A percentile compares a stretch with the other conserved stretches of the same genome.
Conservation (phyloP, 2,888 invertebrate genomes). For the Hydriomena furcata region DNA sequence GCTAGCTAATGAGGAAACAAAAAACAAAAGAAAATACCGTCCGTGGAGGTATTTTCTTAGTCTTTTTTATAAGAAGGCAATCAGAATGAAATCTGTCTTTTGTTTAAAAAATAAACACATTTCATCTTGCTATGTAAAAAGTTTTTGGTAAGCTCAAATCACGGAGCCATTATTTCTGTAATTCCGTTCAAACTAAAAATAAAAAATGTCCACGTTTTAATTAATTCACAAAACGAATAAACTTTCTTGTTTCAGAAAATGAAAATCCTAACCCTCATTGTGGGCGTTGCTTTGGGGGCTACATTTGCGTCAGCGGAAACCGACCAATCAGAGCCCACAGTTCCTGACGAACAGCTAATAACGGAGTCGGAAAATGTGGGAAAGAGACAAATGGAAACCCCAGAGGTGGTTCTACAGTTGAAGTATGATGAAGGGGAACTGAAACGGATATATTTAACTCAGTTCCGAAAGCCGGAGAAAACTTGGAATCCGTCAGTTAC, state of each 20-base stretch:
- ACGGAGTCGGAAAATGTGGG: constrained; percentile 35
- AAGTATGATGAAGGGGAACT: constrained; percentile 75
- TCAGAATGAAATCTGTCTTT: too few species aligned
- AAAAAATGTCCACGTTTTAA: constrained; percentile 5
- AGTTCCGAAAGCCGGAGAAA: constrained; percentile 62
- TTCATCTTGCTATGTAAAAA: too few species aligned
- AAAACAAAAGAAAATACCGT: too few species aligned
- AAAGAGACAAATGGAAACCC: constrained; percentile 58
- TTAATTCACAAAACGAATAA: constrained; percentile 3
- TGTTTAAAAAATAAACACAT: too few species aligned
- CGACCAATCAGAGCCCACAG: constrained; percentile 54
- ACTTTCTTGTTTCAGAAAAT: constrained; percentile 40
- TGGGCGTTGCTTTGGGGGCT: constrained; percentile 59
- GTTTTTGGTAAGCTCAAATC: too few species aligned
- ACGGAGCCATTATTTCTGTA: background rate
- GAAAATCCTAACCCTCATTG: constrained; percentile 52
- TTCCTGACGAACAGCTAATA: constrained; percentile 52
- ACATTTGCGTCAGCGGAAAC: constrained; percentile 34
- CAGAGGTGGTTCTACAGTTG: constrained; percentile 73
- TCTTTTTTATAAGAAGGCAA: too few species aligned
- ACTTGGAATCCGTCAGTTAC: constrained; percentile 62
- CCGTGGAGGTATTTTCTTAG: too few species aligned
- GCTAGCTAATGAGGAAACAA: too few species aligned
- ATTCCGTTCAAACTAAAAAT: background rate
- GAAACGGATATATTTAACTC: constrained; percentile 77